Percentiles rank a stretch among this genome's conserved stretches.
phyloP scores from a whole-genome alignment of 2,797 vertebrate species.

The Myioborus melanocephalus region DNA sequence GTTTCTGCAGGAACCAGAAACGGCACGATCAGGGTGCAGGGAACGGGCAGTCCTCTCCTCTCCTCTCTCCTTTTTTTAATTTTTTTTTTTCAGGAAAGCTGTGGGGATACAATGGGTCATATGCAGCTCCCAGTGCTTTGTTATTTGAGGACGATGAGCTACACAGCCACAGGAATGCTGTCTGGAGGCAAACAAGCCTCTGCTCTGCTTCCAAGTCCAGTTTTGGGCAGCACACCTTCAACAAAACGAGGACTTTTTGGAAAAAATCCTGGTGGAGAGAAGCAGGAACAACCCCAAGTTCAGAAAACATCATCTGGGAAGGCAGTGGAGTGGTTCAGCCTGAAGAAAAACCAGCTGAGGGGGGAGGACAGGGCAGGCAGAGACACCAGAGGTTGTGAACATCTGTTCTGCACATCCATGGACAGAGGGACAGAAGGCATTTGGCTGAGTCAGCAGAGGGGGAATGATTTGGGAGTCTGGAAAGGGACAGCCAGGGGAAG shows the following conservation, averaged over 20 bases:
- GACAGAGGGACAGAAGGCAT: neutral
- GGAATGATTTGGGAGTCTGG: neutral
- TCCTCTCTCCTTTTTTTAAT: neutral
- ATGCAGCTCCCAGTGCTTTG: rapidly evolving
- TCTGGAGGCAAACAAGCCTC: neutral
- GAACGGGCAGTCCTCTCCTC: slow-evolving; percentile 15
- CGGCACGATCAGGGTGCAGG: neutral
- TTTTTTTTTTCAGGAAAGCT: neutral
- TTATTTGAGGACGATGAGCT: neutral
- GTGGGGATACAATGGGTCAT: neutral
- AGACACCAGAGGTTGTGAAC: neutral
- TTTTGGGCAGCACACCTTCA: neutral
- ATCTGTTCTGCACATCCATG: neutral
- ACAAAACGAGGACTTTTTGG: neutral
- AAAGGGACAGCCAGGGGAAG: neutral
- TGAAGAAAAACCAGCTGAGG: neutral
- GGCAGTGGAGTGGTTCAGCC: neutral
- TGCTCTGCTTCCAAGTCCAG: neutral
- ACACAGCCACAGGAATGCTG: neutral
- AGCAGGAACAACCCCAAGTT: neutral
- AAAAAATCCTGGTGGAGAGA: rapidly evolving
- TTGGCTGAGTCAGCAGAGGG: neutral
- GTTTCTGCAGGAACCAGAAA: neutral
- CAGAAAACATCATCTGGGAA: neutral
- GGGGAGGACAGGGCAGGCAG: neutral